Evolutionary conservation across 2,888 invertebrate species (phyloP), one percentile per base, ranked within the genome.

Genomic region (Petrophora chlorosata): DNA sequence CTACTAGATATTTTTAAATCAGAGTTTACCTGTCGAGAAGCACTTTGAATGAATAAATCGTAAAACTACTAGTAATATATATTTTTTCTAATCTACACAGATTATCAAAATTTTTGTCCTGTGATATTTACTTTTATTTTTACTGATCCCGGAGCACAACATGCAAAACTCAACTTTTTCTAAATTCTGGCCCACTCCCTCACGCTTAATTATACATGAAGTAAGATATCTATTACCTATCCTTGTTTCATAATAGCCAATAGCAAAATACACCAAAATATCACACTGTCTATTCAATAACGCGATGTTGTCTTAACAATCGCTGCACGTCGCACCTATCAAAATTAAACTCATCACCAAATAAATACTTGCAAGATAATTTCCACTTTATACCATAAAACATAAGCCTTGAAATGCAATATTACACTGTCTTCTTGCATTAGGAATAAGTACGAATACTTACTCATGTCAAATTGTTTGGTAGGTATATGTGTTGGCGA

Each of bases 271-370:
- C 14, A 25, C 7, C 22, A 16, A 28, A 13, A 25, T 19, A 19
- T 19, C 10, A 43, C 28, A 29, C 22, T 7, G 8, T 30, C 46
- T 34, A 52, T 36, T 29, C 48, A 49, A 52, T 57, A 48, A 53
- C 59, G 38, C 53, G 45, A 50, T 30, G 39, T 55, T 5, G 15
- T 57, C 56, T 56, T 52, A 64, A 59, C 56, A 59, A 53, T 45
- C 44, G 25, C 35, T 42, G 35, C 38, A 53, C 38, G 44, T 56
- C 53, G 59, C 47, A 16, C 38, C 53, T 49, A 50, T 59, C 45
- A 45, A 35, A 29, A 50, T 59, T 43, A 45, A 35, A 29, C 17
- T 46, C 33, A 17, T 47, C 38, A 12, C 32, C 44, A 38, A 30
- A 45, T 26, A 16, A 15, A 14, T 17, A 17, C 14, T 8, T 5